Evolutionary conservation across 2,797 vertebrate species (phyloP).

Genomic region (Channallabes apus): DNA sequence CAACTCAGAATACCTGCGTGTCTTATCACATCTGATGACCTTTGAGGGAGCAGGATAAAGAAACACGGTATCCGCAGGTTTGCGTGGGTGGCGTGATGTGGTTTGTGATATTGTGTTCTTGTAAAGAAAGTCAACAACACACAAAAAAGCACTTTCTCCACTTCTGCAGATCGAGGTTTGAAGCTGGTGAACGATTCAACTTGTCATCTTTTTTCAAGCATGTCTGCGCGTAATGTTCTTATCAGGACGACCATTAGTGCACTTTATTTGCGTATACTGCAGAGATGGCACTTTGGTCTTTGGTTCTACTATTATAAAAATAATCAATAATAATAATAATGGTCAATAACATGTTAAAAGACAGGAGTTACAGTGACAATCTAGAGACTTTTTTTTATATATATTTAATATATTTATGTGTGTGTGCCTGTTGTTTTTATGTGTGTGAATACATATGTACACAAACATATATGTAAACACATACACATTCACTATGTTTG

Average conservation of each 20-base stretch:
- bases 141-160: constrained; percentile 68
- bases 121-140: constrained; percentile 73
- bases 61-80: constrained; percentile 71
- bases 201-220: not conserved
- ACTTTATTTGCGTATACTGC: not conserved
- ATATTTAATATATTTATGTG: too few relatives aligned
- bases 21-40: constrained; percentile 84
- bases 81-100: constrained; percentile 88
- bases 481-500: not conserved
- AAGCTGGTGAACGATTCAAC: constrained; percentile 68
- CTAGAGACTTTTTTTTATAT: not conserved
- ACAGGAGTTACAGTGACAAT: not conserved
- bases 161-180: constrained; percentile 65
- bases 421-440: too few relatives aligned
- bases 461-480: too few relatives aligned
- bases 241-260: not conserved
- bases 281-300: not conserved
- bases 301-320: too few relatives aligned
- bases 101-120: constrained; percentile 86
- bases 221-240: not conserved
- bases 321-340: not conserved
- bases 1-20: constrained; percentile 68
- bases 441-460: too few relatives aligned
- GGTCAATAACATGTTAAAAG: not conserved
- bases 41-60: constrained; percentile 85